Base-by-base conservation (phyloP, 1,140 invertebrate species). In the Chironomus striatipennis region DNA sequence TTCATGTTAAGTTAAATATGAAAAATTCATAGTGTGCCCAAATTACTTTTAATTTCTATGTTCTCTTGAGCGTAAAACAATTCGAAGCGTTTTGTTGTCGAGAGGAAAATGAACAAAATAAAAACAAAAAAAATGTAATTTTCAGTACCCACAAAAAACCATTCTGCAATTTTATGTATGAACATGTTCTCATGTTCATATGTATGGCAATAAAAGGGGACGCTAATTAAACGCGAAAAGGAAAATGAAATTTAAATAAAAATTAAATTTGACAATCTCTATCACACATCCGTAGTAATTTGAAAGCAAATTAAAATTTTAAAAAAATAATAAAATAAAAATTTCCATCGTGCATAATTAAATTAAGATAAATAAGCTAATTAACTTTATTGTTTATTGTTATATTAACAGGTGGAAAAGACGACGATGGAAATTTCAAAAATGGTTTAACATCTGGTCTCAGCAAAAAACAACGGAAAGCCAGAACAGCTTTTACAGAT, bases 401-500 rank as follows among this genome's bases (percentile, higher is more conserved):
- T 34, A 34, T 34, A 34, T 34, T 34, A 2, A 34, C 43, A 82
- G 81, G 81, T 75, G 81, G 75, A 78, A 82, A 82, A 77, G 81
- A 82, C 65, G 81, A 82, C 10, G 81, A 81, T 42, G 80, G 81
- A 0, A 82, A 81, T 77, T 79, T 82, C 67, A 82, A 82, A 74
- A 82, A 81, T 76, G 81, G 81, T 73, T 20, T 75, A 34, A 81
- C 80, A 75, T 80, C 85, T 43, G 83, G 81, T 0, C 82, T 90
- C 64, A 89, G 87, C 77, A 99, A 99, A 85, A 99, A 99, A 83
- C 95, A 98, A 77, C 84, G 98, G 20, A 99, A 99, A 85, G 97
- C 98, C 0, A 84, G 98, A 65, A 99, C 98, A 20, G 98, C 98
- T 7, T 99, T 99, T 85, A 98, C 97, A 9, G 97, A 99, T 85